Percentiles rank a stretch among this genome's conserved stretches.
Evolutionary conservation across 2,888 invertebrate genomes (phyloP).

Genomic region (Acronicta leporina): DNA sequence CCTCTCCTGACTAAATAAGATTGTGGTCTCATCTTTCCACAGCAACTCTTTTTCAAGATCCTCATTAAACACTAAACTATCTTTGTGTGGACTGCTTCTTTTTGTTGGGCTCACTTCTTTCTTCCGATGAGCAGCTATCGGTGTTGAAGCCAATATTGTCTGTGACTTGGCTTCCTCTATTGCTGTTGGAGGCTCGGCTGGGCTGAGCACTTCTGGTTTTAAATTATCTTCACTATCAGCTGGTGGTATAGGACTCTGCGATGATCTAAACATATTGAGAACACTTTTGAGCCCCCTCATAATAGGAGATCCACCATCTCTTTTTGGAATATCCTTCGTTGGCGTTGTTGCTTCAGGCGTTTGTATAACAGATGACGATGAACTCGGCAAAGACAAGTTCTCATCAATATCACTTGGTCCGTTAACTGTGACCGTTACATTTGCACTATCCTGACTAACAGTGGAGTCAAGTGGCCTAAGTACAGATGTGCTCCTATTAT

Average conservation of each 20-base stretch:
- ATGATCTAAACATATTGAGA: conserved; percentile 81
- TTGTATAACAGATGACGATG: conserved; percentile 72
- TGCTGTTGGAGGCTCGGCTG: conserved; percentile 31
- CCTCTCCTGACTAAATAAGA: conserved; percentile 79
- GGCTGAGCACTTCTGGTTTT: conserved; percentile 39
- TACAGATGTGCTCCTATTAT: conserved; percentile 63
- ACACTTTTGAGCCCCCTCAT: conserved; percentile 83
- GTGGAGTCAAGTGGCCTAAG: conserved; percentile 66
- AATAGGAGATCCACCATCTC: conserved; percentile 79
- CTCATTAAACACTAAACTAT: conserved; percentile 80
- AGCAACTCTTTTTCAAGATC: conserved; percentile 81
- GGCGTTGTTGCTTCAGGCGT: conserved; percentile 84
- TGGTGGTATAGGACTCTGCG: conserved; percentile 80
- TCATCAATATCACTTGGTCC: conserved; percentile 72
- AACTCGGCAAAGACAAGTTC: conserved; percentile 73
- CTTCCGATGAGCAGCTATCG: conserved; percentile 66
- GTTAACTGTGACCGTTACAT: conserved; percentile 68
- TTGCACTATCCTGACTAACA: conserved; percentile 53
- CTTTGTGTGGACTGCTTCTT: conserved; percentile 77
- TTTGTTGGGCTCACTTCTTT: conserved; percentile 68
- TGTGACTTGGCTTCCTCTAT: conserved; percentile 37
- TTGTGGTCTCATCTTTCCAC: conserved; percentile 83
- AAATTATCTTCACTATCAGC: conserved; percentile 56
- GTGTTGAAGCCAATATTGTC: conserved; percentile 73
- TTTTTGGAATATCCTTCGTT: conserved; percentile 74